These are phyloP conservation scores for Tenualosa ilisha DNA, from an alignment of 2,797 vertebrate genomes.

Conservation along the genomic window DNA sequence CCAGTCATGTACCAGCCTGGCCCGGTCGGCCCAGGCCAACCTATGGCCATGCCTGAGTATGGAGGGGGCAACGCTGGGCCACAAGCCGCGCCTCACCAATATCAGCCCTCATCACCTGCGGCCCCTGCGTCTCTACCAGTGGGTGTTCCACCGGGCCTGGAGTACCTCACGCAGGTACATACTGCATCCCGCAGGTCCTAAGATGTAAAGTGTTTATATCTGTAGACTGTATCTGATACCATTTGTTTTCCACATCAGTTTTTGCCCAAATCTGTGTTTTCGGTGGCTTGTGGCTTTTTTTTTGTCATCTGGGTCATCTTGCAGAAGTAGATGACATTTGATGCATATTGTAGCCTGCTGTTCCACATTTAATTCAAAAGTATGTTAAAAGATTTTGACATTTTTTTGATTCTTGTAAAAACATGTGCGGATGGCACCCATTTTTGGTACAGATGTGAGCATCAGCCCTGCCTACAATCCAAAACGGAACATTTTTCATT, in stretches of 20 bases:
- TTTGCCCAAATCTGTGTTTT: background rate
- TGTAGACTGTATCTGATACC: background rate
- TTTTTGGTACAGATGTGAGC: too few relatives aligned
- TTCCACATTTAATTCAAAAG: too few relatives aligned
- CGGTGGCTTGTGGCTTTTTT: background rate
- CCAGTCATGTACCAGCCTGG: constrained; percentile 73
- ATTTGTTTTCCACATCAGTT: background rate
- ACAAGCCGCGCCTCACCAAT: too few relatives aligned
- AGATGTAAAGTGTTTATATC: background rate
- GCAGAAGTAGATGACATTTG: too few relatives aligned
- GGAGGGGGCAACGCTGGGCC: constrained; percentile 37
- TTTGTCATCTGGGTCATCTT: background rate
- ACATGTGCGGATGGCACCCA: too few relatives aligned
- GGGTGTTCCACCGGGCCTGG: constrained; percentile 81
- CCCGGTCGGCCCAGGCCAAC: constrained; percentile 51
- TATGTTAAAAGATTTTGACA: too few relatives aligned
- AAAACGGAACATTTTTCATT: too few relatives aligned
- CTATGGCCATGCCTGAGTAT: constrained; percentile 52
- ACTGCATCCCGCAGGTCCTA: background rate
- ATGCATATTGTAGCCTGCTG: too few relatives aligned
- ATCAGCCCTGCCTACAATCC: too few relatives aligned
- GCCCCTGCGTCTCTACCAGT: constrained; percentile 46
- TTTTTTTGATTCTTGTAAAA: too few relatives aligned
- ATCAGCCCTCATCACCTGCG: background rate
- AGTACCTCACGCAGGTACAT: constrained; percentile 84